phyloP scores from a whole-genome alignment of 2,797 vertebrate genomes.

The Distichodus sexfasciatus region DNA sequence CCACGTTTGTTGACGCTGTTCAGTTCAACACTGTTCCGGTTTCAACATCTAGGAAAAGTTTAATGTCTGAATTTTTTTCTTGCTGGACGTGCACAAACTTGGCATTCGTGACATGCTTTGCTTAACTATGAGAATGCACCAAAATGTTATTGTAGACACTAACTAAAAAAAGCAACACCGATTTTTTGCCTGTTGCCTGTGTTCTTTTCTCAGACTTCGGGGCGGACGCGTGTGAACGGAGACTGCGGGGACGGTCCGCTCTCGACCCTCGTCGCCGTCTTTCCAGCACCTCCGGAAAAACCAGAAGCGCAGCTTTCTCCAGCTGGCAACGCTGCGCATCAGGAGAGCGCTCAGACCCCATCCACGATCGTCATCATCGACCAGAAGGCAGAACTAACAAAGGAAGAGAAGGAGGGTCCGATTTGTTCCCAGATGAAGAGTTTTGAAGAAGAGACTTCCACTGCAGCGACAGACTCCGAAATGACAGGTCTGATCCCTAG shows the following conservation, averaged over 20 bases:
- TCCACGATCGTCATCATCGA: conserved; percentile 34
- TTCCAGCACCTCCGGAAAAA: neutral
- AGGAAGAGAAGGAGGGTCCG: neutral
- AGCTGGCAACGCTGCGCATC: neutral
- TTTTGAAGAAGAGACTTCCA: neutral
- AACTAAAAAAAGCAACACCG: too few relatives aligned
- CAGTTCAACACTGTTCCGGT: neutral
- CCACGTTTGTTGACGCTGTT: neutral
- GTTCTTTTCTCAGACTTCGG: conserved; percentile 73
- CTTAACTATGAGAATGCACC: too few relatives aligned
- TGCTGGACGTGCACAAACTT: too few relatives aligned
- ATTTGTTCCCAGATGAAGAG: neutral
- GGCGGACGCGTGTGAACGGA: conserved; percentile 84
- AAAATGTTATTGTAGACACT: too few relatives aligned
- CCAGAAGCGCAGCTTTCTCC: conserved; percentile 10
- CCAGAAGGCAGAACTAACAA: conserved; percentile 10
- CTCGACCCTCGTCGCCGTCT: conserved; percentile 30
- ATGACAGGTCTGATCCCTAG: conserved; percentile 37
- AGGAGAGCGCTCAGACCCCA: conserved; percentile 10
- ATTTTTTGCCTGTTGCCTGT: neutral
- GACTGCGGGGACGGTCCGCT: conserved; percentile 59
- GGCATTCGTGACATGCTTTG: too few relatives aligned
- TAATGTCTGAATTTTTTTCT: neutral
- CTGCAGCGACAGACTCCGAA: conserved; percentile 16
- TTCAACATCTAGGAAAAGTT: conserved; percentile 11